These are phyloP conservation scores for Acrossocheilus fasciatus DNA, from an alignment of 2,797 vertebrate genomes.

Conservation along the genomic window DNA sequence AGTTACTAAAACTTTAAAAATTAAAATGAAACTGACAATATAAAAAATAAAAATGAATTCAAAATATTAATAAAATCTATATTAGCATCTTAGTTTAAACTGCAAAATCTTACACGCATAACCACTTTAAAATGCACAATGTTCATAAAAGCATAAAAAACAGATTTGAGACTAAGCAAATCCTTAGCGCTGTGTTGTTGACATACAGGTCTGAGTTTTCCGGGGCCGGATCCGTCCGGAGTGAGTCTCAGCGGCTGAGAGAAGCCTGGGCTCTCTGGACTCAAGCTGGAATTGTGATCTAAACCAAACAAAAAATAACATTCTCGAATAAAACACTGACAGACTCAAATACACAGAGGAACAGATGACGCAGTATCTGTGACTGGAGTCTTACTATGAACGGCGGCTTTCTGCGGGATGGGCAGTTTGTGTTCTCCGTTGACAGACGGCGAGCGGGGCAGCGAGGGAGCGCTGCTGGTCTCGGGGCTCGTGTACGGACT, in stretches of 20 bases:
- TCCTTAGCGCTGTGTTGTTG: neutral
- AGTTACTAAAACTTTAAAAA: neutral
- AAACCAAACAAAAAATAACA: constrained; percentile 43
- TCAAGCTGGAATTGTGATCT: constrained; percentile 88
- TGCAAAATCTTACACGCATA: neutral
- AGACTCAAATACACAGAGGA: neutral
- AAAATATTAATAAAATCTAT: neutral
- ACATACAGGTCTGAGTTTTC: constrained; percentile 95
- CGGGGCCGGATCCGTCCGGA: constrained; percentile 82
- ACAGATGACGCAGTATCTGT: neutral
- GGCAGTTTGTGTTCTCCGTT: constrained; percentile 85
- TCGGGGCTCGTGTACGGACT: constrained; percentile 91
- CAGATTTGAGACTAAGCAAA: neutral
- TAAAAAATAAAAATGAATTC: neutral
- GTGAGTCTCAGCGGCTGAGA: constrained; percentile 84
- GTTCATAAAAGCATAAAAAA: neutral
- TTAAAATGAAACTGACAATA: neutral
- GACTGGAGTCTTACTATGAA: constrained; percentile 74
- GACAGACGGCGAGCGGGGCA: constrained; percentile 89
- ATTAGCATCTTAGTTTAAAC: too few species aligned
- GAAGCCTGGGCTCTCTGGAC: constrained; percentile 88
- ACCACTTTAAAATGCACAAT: neutral
- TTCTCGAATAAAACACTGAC: neutral
- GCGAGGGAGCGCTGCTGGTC: constrained; percentile 84
- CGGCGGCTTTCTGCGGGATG: constrained; percentile 67